Base-by-base conservation (phyloP, 1,140 invertebrate genomes). In the Bradynema listronoti region DNA sequence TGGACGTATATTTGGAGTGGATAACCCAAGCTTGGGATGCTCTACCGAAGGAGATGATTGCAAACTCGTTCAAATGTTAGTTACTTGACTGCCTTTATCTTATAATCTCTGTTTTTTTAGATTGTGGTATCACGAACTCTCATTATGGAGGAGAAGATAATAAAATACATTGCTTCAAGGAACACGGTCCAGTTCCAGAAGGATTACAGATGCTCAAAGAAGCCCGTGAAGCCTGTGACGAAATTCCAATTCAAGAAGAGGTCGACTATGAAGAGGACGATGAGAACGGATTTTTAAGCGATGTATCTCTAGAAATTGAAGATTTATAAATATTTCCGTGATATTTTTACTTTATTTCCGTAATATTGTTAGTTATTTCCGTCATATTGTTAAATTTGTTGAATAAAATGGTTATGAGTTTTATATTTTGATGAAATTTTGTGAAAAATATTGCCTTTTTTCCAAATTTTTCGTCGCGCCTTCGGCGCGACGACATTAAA, bases 141-240 rank as follows among this genome's bases (percentile, higher is more conserved):
- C 16, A 11, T 33, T 34, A 61, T 46, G 58, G 58, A 6, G 30
- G 24, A 16, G 14, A 63, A 5, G 58, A 61, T 42, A 39, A 63
- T 41, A 24, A 46, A 3, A 61, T 61, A 25, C 58, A 61, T 6
- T 45, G 34, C 29, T 61, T 61, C 30, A 61, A 61, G 36, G 58
- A 19, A 19, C 5, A 3, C 22, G 45, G 45, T 9, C 4, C 47
- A 9, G 47, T 25, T 19, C 47, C 47, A 50, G 4, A 50, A 25
- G 19, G 4, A 3, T 32, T 25, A 5, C 4, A 7, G 34, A 5
- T 50, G 16, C 19, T 50, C n/a, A 3, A 27, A 25, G 19, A 50
- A 30, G 47, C 47, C 3, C 47, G 47, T 24, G 47, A 25, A 19
- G 45, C 11, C 22, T 7, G 19, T 47, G 22, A 47, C 7, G 22